phyloP scores from a whole-genome alignment of 2,113 vertebrate species.

The Ellobius talpinus region DNA sequence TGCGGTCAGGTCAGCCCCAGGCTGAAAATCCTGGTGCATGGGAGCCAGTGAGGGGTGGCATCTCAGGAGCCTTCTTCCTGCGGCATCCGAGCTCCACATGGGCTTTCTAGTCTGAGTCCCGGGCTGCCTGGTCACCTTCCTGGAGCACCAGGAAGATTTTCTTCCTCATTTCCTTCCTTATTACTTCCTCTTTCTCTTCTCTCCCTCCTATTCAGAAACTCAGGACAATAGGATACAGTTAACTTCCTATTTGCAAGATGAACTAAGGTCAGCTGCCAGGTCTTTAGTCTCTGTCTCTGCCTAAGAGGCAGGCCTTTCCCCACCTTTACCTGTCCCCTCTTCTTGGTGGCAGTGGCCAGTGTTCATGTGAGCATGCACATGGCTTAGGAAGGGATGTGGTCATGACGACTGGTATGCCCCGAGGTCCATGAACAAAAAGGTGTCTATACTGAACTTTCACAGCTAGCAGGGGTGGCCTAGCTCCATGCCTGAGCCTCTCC shows the following conservation, averaged over 20 bases:
- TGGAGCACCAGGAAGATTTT: not conserved
- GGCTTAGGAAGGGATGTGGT: not conserved
- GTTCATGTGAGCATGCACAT: not conserved
- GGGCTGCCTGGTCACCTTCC: not conserved
- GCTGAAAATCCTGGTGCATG: rapidly evolving
- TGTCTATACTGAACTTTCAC: rapidly evolving
- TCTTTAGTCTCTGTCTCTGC: not conserved
- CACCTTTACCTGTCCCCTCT: not conserved
- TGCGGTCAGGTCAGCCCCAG: not conserved
- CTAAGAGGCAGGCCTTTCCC: not conserved
- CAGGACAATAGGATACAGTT: rapidly evolving
- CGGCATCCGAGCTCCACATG: rapidly evolving
- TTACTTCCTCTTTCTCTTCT: not conserved
- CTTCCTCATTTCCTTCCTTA: rapidly evolving
- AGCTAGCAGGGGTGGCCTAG: not conserved
- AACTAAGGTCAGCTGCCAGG: not conserved
- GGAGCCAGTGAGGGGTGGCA: rapidly evolving
- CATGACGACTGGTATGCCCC: rapidly evolving
- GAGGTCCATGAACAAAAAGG: rapidly evolving
- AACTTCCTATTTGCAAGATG: not conserved
- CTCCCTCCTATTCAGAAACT: rapidly evolving
- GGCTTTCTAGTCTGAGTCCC: not conserved
- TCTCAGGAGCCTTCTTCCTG: not conserved
- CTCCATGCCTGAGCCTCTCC: rapidly evolving
- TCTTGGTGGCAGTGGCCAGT: not conserved